Evolutionary conservation across 2,797 vertebrate genomes (phyloP).

Genomic region (Calcarius lapponicus): DNA sequence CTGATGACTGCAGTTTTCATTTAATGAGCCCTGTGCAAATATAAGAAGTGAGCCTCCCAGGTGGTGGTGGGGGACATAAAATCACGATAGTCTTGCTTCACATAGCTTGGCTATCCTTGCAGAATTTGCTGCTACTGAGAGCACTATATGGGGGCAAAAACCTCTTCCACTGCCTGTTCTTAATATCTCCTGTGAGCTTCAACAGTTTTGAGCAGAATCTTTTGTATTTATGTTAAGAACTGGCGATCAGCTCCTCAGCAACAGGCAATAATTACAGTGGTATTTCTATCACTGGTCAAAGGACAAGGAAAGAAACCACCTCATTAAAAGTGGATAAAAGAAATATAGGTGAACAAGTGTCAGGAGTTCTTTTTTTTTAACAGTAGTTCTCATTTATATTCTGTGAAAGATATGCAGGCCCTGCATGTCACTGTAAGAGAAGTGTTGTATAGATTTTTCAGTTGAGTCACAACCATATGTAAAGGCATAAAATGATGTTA

Average conservation of each 20-base stretch:
- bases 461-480: neutral
- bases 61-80: neutral
- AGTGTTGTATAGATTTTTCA: neutral
- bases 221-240: neutral
- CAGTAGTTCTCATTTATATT: neutral
- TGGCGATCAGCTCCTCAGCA: neutral
- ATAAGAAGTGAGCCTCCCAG: neutral
- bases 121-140: neutral
- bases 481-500: neutral
- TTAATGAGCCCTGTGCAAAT: neutral
- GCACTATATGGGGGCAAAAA: accelerated
- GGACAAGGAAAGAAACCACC: neutral
- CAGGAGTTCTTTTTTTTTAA: neutral
- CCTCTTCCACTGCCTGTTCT: neutral
- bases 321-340: neutral
- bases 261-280: neutral
- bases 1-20: neutral
- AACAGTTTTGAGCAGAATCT: neutral
- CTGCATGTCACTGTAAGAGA: neutral
- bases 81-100: neutral
- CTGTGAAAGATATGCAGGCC: neutral
- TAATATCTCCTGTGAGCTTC: neutral
- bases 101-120: neutral
- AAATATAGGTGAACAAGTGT: neutral
- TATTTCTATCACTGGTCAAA: neutral